Evolutionary conservation across 2,888 invertebrate genomes (phyloP), one percentile per base, ranked within the genome.

Genomic region (Drosophila emarginata): DNA sequence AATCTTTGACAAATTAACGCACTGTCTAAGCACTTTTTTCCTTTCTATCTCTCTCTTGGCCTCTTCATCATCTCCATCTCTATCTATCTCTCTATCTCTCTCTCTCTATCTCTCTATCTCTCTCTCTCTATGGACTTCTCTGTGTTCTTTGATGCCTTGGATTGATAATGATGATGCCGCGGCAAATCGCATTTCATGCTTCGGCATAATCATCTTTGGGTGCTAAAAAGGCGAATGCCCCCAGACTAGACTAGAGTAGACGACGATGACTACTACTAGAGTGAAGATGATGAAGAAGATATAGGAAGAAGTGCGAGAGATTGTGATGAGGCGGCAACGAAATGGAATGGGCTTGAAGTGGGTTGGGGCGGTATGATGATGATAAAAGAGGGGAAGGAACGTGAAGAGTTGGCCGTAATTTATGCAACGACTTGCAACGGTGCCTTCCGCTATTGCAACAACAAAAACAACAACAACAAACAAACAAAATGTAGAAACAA

Each of bases 181-280:
- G 58, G 73, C 67, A 82, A 87, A 82, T 87, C 86, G 77, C 88
- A 79, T 82, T 82, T 85, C 75, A 82, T 70, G 86, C 80, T 64
- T 66, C 39, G 82, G 64, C 85, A 79, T 68, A 63, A 60, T 76
- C 71, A 79, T 60, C 68, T 73, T 61, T 84, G 71, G 77, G 67
- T 82, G 82, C 80, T 87, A 82, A 82, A 87, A 87, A 83, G 88
- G 88, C 82, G 82, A 83, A 86, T 88, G 88, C 80, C 82, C 82
- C 75, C 62, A 67, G 79, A 68, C 52, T 61, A 45, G 21, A 45
- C 45, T 45, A 45, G 11, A 21, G 61, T 50, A 61, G 58, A 32
- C 11, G 9, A 32, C 11, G 61, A 72, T 63, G 67, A 64, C 26
- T 26, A 26, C 6, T 0, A 26, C 26, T 26, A 26, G 26, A 26